Evolutionary conservation across 2,888 invertebrate genomes (phyloP).

Genomic region (Drosophila maculinotata): DNA sequence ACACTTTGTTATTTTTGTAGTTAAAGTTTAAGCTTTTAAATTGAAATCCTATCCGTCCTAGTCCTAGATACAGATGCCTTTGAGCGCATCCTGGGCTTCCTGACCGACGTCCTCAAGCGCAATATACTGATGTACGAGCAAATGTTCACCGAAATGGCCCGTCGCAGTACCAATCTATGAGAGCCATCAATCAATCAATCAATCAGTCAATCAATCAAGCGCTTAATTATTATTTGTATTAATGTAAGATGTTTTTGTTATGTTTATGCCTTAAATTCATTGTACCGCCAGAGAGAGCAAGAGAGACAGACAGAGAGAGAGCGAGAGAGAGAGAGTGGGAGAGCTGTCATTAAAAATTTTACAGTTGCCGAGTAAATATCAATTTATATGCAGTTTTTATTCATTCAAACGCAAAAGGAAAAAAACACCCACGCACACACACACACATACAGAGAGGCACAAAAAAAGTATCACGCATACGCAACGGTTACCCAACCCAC

Average conservation of each 20-base stretch:
- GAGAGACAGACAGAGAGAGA: not conserved
- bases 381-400: slow-evolving; percentile 33
- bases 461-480: slow-evolving; percentile 44
- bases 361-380: slow-evolving; percentile 27
- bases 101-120: slow-evolving; percentile 98
- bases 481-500: slow-evolving; percentile 38
- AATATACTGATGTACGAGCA: slow-evolving; percentile 97
- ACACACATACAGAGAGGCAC: slow-evolving; percentile 7
- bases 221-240: slow-evolving; percentile 7
- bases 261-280: slow-evolving; percentile 31
- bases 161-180: slow-evolving; percentile 69
- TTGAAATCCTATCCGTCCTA: slow-evolving; percentile 84
- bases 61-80: slow-evolving; percentile 98
- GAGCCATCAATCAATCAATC: no score
- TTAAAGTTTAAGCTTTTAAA: slow-evolving; percentile 14
- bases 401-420: slow-evolving; percentile 4
- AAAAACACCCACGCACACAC: not conserved
- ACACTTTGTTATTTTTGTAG: not conserved
- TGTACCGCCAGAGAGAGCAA: slow-evolving; percentile 26
- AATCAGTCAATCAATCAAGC: not conserved
- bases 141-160: slow-evolving; percentile 77
- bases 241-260: slow-evolving; percentile 5
- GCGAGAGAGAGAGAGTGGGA: not conserved
- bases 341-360: slow-evolving; percentile 30
- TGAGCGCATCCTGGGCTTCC: slow-evolving; percentile 97